These are phyloP conservation scores for Heteromurus nitidus DNA, from an alignment of 2,888 invertebrate species.

Conservation along the genomic window DNA sequence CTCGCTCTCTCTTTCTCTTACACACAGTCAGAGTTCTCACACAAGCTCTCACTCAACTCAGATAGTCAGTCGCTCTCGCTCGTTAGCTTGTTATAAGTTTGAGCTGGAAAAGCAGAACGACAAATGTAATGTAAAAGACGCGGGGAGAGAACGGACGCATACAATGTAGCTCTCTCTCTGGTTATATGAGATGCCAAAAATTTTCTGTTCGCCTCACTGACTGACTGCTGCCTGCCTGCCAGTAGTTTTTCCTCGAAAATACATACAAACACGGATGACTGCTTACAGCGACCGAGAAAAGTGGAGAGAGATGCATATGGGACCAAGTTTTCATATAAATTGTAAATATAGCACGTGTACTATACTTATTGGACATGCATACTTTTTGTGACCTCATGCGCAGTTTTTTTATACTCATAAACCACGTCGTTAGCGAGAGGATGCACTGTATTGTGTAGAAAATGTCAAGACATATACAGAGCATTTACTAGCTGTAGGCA, in stretches of 20 bases:
- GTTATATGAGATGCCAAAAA: too few species aligned
- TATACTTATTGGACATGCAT: slow-evolving; percentile 38
- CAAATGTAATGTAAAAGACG: too few species aligned
- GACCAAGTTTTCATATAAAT: background rate
- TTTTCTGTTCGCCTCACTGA: slow-evolving; percentile 44
- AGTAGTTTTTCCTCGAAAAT: slow-evolving; percentile 21
- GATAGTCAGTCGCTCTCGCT: too few species aligned
- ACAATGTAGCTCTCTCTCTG: too few species aligned
- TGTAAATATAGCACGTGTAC: slow-evolving; percentile 1
- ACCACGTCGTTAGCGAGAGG: slow-evolving; percentile 37
- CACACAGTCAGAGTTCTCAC: too few species aligned
- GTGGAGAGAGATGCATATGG: background rate
- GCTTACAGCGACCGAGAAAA: background rate
- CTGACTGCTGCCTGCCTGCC: slow-evolving; percentile 41
- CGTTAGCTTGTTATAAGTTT: slow-evolving; percentile 8
- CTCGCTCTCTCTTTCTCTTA: slow-evolving; percentile 8
- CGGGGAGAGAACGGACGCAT: too few species aligned
- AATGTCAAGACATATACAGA: slow-evolving; percentile 21
- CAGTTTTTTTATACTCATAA: slow-evolving; percentile 29
- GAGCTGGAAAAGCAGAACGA: slow-evolving; percentile 1
- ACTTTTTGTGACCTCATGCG: slow-evolving; percentile 52
- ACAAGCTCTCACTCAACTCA: too few species aligned
- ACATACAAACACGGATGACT: slow-evolving; percentile 1
- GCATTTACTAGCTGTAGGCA: background rate
- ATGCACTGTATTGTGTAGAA: slow-evolving; percentile 21